A percentile compares a stretch with the other conserved stretches of the same genome.
Conservation (phyloP, 1,140 invertebrate genomes). For the Galendromus occidentalis region DNA sequence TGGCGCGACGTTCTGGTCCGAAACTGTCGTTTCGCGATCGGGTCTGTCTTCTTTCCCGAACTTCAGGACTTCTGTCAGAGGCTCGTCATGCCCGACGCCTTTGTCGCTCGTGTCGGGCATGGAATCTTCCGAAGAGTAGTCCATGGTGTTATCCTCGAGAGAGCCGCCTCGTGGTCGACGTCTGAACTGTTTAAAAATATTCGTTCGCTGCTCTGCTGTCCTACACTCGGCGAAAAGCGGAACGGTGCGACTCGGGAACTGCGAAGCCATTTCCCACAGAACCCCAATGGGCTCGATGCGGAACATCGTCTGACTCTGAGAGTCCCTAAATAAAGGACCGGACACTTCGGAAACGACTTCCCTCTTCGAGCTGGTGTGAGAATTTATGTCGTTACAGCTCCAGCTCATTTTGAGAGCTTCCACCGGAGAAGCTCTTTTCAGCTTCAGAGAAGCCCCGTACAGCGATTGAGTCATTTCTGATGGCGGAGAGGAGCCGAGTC, state of each 20-base stretch:
- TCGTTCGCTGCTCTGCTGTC: background rate
- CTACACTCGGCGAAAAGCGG: background rate
- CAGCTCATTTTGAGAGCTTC: background rate
- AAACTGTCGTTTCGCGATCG: no score
- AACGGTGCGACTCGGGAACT: background rate
- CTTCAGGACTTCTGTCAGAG: background rate
- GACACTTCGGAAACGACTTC: background rate
- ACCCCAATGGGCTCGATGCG: background rate
- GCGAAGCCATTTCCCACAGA: constrained; percentile 6
- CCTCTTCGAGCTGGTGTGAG: background rate
- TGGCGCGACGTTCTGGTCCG: no score
- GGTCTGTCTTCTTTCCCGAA: no score
- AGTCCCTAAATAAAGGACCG: background rate
- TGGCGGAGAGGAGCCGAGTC: background rate
- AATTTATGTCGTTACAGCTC: constrained; percentile 2
- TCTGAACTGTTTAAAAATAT: background rate
- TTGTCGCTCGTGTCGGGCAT: constrained; percentile 6
- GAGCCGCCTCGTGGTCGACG: background rate
- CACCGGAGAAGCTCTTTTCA: background rate
- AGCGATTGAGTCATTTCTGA: background rate
- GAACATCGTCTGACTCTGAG: constrained; percentile 1
- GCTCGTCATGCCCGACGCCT: background rate
- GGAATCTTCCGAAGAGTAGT: background rate
- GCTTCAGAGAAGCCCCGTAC: background rate
- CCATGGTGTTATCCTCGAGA: background rate